phyloP scores from a whole-genome alignment of 2,888 invertebrate genomes.

The Leptopilina syphax region DNA sequence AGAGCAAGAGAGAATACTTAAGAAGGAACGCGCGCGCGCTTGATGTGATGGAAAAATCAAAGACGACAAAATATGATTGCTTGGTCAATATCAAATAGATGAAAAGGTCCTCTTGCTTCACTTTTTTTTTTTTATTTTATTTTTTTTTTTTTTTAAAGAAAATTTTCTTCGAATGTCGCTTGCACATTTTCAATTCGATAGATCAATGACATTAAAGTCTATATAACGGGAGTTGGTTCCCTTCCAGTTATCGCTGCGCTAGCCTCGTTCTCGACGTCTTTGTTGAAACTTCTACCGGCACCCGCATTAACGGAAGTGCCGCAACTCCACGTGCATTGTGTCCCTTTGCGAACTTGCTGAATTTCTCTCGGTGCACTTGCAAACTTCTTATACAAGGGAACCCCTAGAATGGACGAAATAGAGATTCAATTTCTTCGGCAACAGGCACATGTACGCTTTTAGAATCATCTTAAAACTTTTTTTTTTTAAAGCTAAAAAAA shows the following conservation, averaged over 20 bases:
- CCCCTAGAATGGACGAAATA: constrained; percentile 22
- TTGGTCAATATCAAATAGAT: constrained; percentile 27
- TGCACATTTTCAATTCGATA: constrained; percentile 47
- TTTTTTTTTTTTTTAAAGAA: constrained; percentile 44
- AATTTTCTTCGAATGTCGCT: constrained; percentile 49
- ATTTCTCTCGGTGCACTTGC: constrained; percentile 51
- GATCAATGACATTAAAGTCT: constrained; percentile 52
- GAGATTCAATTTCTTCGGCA: constrained; percentile 39
- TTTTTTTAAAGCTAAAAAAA: background rate
- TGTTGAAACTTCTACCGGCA: constrained; percentile 58
- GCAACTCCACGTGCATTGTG: constrained; percentile 52
- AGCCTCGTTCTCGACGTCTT: constrained; percentile 53
- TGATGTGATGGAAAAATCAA: constrained; percentile 25
- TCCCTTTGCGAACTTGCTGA: constrained; percentile 53
- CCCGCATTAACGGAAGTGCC: constrained; percentile 62
- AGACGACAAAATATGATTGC: constrained; percentile 35
- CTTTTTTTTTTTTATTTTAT: too few relatives aligned
- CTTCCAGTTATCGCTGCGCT: constrained; percentile 42
- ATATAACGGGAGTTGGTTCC: constrained; percentile 32
- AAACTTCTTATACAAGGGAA: constrained; percentile 31
- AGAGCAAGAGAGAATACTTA: background rate
- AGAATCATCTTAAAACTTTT: constrained; percentile 1
- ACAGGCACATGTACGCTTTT: constrained; percentile 30
- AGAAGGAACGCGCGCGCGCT: background rate
- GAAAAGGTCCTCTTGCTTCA: background rate